Evolutionary conservation across 1,140 invertebrate species (phyloP).

Genomic region (Drosophila littoralis): DNA sequence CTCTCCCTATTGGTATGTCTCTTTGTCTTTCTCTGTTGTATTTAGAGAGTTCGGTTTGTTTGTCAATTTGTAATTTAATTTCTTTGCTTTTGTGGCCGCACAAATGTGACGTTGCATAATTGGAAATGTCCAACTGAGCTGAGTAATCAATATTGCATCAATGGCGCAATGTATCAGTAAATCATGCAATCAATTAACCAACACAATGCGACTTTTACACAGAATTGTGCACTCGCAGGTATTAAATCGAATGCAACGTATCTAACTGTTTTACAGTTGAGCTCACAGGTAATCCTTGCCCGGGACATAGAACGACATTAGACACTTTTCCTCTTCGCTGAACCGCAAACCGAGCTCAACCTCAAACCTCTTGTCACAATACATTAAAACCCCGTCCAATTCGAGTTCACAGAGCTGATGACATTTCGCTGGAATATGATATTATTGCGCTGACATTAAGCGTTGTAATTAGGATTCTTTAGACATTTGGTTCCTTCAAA

Average conservation of each 20-base stretch:
- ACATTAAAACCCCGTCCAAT: no score
- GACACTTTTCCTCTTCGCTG: no score
- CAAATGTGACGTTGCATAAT: conserved; percentile 19
- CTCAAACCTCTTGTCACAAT: no score
- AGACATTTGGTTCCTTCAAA: no score
- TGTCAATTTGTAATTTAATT: conserved; percentile 8
- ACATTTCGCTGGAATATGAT: no score
- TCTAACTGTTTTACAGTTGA: conserved; percentile 2
- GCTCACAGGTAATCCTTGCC: conserved; percentile 3
- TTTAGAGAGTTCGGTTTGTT: background rate
- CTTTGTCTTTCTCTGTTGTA: background rate
- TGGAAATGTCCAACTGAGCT: background rate
- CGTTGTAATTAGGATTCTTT: no score
- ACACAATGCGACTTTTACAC: conserved; percentile 3
- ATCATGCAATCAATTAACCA: conserved; percentile 18
- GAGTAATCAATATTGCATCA: conserved; percentile 14
- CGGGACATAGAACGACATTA: no score
- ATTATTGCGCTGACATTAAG: no score
- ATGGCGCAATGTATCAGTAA: background rate
- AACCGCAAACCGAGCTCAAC: no score
- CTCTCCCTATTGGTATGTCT: background rate
- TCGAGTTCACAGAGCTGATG: no score
- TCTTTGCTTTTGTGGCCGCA: conserved; percentile 1
- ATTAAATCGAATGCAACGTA: background rate
- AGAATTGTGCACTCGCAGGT: background rate